These are phyloP conservation scores for Rhyacichthys aspro DNA, from an alignment of 2,797 vertebrate genomes.

Conservation along the genomic window DNA sequence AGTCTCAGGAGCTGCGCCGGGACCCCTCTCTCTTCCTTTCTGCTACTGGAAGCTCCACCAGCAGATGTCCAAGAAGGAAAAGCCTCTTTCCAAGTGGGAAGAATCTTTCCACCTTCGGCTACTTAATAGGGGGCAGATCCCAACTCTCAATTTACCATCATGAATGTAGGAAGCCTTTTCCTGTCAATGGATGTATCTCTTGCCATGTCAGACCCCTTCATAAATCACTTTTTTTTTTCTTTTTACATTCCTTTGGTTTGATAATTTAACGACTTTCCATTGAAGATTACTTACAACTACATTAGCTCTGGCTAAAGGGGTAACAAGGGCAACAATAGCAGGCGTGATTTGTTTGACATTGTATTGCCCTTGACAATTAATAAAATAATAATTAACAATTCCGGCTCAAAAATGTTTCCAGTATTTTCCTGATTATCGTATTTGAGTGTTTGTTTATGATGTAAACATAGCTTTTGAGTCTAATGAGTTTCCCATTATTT, in stretches of 20 bases:
- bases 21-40: constrained; percentile 66
- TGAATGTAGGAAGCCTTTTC: constrained; percentile 87
- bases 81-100: constrained; percentile 89
- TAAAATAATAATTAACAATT: no score
- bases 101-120: constrained; percentile 88
- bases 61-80: constrained; percentile 83
- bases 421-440: no score
- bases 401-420: no score
- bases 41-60: constrained; percentile 71
- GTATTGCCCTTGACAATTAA: no score
- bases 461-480: no score
- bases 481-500: no score
- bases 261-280: constrained; percentile 37
- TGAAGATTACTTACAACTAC: no score
- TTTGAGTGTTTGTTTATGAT: no score
- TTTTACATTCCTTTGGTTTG: constrained; percentile 84
- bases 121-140: constrained; percentile 97
- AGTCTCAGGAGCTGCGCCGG: constrained; percentile 57
- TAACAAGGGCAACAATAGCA: no score
- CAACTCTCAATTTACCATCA: constrained; percentile 84
- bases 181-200: constrained; percentile 81
- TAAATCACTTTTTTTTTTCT: constrained; percentile 80
- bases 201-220: constrained; percentile 59
- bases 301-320: no score
- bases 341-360: no score